Evolutionary conservation across 2,888 invertebrate species (phyloP).

Genomic region (Toxonevra muliebris): DNA sequence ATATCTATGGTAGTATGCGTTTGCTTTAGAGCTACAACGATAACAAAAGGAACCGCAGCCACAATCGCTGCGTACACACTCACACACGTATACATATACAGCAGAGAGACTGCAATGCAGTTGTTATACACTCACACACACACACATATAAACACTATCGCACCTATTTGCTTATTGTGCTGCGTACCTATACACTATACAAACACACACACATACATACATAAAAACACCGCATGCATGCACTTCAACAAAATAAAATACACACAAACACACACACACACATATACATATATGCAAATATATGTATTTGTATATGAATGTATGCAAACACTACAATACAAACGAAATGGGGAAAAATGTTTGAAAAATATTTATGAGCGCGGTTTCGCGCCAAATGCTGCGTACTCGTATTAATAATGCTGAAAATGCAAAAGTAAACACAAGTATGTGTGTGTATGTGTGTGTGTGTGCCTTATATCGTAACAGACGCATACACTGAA

Average conservation of each 20-base stretch:
- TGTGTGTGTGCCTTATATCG: not conserved
- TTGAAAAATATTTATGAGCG: conserved; percentile 22
- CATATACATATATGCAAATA: conserved; percentile 9
- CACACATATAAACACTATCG: no score
- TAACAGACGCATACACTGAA: no score
- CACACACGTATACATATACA: no score
- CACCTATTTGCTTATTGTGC: no score
- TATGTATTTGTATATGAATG: not conserved
- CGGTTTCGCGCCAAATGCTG: conserved; percentile 11
- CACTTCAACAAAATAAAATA: conserved; percentile 1
- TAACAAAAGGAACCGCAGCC: conserved; percentile 30
- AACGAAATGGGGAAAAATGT: conserved; percentile 2
- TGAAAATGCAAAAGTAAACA: no score
- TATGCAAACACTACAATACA: not conserved
- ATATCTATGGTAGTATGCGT: no score
- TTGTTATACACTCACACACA: no score
- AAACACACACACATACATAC: conserved; percentile 7
- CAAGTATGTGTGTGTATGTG: conserved; percentile 3
- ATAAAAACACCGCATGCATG: not conserved
- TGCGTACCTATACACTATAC: no score
- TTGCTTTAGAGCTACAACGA: conserved; percentile 11
- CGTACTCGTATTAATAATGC: conserved; percentile 27
- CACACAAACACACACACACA: conserved; percentile 21
- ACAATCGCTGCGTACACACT: no score
- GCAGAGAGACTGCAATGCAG: no score